Conservation (phyloP, 1,140 invertebrate species). For the Ostrea denselamellosa region DNA sequence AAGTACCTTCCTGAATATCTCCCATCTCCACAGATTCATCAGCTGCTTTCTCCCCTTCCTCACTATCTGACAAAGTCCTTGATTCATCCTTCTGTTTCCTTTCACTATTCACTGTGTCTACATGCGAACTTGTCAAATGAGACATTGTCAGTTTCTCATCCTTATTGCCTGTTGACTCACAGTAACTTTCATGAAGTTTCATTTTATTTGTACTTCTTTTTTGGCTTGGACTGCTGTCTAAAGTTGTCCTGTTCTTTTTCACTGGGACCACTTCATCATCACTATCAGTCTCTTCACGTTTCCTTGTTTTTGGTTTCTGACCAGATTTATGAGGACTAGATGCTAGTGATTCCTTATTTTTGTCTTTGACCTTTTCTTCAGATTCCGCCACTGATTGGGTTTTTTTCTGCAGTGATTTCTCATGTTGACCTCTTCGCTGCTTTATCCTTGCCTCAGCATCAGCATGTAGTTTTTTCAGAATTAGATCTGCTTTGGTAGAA, state of each 20-base stretch:
- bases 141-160: neutral
- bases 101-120: neutral
- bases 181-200: neutral
- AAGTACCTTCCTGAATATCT: neutral
- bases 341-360: conserved; percentile 9
- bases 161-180: neutral
- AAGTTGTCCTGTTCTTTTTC: neutral
- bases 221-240: neutral
- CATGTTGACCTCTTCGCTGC: neutral
- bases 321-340: neutral
- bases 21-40: conserved; percentile 32
- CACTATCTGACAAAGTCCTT: neutral
- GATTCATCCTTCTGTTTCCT: neutral
- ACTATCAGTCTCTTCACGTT: neutral
- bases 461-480: conserved; percentile 58
- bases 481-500: conserved; percentile 47
- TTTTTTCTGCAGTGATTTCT: neutral
- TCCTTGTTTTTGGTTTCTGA: neutral
- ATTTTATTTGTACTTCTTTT: neutral
- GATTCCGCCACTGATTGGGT: neutral
- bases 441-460: conserved; percentile 54
- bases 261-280: neutral
- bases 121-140: neutral
- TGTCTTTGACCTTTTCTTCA: conserved; percentile 39
- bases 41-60: conserved; percentile 33